A percentile compares a stretch with the other conserved stretches of the same genome.
Evolutionary conservation across 2,113 vertebrate genomes (phyloP).

Genomic region (Beaufortia kweichowensis): DNA sequence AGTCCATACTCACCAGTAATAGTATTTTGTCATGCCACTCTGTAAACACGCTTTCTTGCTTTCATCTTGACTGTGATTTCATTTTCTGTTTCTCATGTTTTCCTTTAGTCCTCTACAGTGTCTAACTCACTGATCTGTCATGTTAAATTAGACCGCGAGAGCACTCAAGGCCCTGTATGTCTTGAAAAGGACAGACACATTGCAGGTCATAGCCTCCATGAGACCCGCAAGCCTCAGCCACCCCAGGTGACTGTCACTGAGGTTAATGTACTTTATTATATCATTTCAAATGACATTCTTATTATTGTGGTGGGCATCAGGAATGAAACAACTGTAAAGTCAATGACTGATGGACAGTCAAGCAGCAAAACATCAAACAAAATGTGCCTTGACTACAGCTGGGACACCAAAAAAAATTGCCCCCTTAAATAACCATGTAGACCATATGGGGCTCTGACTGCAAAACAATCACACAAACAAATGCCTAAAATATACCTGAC

Average conservation of each 20-base stretch:
- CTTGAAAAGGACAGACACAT: constrained; percentile 45
- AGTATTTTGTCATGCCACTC: background rate
- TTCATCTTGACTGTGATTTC: constrained; percentile 16
- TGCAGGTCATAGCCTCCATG: background rate
- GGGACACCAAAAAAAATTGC: no score
- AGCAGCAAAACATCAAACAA: no score
- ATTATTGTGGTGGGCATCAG: no score
- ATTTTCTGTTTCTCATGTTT: constrained; percentile 2
- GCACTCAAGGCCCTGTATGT: constrained; percentile 1
- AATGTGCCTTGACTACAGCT: no score
- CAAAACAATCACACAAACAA: no score
- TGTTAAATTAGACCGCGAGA: constrained; percentile 39
- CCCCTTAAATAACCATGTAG: no score
- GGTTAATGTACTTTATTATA: background rate
- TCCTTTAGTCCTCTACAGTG: constrained; percentile 1
- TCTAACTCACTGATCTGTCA: constrained; percentile 40
- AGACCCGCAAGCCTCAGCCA: background rate
- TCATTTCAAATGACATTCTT: no score
- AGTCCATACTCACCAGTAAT: background rate
- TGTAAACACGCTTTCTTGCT: background rate
- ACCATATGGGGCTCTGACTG: no score
- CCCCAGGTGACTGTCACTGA: background rate
- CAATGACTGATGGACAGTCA: no score
- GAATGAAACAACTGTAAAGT: no score
- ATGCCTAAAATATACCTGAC: no score